Evolutionary conservation across 2,797 vertebrate species (phyloP).

Genomic region (Spheniscus humboldti): DNA sequence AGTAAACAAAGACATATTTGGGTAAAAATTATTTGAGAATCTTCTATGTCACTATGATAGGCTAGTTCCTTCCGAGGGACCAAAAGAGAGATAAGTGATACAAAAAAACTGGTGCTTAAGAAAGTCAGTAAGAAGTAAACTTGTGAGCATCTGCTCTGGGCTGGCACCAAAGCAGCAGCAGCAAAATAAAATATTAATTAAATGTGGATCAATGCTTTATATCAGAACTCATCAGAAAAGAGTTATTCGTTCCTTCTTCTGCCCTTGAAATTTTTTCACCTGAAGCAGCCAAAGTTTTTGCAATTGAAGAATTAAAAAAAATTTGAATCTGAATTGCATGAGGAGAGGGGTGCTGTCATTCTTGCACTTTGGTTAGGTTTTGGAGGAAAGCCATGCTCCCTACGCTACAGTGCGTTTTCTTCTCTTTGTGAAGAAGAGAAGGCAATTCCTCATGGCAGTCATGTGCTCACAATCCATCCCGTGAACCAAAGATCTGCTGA

Average conservation of each 20-base stretch:
- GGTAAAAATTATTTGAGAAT: neutral
- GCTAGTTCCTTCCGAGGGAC: neutral
- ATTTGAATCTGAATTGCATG: neutral
- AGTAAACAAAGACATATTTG: neutral
- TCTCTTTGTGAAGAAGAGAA: neutral
- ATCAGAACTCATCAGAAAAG: neutral
- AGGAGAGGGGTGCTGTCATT: neutral
- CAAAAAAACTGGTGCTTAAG: neutral
- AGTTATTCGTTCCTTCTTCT: neutral
- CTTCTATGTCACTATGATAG: neutral
- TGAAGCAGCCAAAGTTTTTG: neutral
- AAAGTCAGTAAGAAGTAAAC: neutral
- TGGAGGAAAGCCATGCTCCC: neutral
- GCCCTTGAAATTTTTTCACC: neutral
- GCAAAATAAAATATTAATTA: conserved; percentile 12
- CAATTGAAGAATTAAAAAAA: neutral
- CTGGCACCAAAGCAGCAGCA: neutral
- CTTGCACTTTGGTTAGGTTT: neutral
- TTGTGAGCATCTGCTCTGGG: neutral
- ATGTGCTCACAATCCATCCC: accelerated
- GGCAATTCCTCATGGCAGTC: neutral
- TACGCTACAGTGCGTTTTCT: neutral
- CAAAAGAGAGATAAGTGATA: neutral
- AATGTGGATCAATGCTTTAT: neutral
- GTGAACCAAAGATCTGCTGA: neutral